Evolutionary conservation across 2,797 vertebrate species (phyloP).

Genomic region (Hephaestus fuliginosus): DNA sequence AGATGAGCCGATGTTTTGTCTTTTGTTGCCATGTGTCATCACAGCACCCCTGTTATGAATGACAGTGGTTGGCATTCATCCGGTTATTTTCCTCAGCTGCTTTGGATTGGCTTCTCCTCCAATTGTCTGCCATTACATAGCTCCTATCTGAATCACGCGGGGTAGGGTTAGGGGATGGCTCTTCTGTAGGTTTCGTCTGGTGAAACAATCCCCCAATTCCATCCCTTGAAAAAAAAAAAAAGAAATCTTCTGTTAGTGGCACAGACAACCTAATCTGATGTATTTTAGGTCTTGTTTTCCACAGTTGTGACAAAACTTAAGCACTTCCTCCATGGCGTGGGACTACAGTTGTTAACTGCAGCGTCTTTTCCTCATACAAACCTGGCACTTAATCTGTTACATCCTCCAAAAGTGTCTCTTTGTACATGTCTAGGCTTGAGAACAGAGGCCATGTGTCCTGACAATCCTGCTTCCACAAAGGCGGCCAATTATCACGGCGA

Average conservation of each 20-base stretch:
- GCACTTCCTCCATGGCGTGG: not conserved
- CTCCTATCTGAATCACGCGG: conserved; percentile 48
- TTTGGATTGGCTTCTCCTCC: conserved; percentile 19
- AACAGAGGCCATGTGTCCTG: conserved; percentile 50
- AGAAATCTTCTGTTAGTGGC: conserved; percentile 38
- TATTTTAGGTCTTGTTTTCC: conserved; percentile 53
- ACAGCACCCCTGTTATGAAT: conserved; percentile 42
- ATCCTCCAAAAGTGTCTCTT: conserved; percentile 37
- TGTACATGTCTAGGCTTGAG: conserved; percentile 58
- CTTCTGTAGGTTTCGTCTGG: conserved; percentile 29
- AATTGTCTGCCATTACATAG: conserved; percentile 36
- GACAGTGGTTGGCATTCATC: conserved; percentile 49
- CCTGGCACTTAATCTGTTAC: conserved; percentile 28
- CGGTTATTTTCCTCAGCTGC: conserved; percentile 35
- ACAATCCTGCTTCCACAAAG: conserved; percentile 56
- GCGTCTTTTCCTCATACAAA: conserved; percentile 7
- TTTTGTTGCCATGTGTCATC: conserved; percentile 41
- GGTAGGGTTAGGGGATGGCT: not conserved
- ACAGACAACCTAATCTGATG: conserved; percentile 5
- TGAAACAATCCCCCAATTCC: conserved; percentile 24
- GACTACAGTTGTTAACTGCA: conserved; percentile 8
- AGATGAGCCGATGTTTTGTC: conserved; percentile 50
- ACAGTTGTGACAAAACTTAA: conserved; percentile 19
- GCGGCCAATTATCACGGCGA: conserved; percentile 37
- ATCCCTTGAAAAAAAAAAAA: conserved; percentile 47